These are phyloP conservation scores for Ia io DNA, from an alignment of 2,113 vertebrate genomes.

Conservation along the genomic window DNA sequence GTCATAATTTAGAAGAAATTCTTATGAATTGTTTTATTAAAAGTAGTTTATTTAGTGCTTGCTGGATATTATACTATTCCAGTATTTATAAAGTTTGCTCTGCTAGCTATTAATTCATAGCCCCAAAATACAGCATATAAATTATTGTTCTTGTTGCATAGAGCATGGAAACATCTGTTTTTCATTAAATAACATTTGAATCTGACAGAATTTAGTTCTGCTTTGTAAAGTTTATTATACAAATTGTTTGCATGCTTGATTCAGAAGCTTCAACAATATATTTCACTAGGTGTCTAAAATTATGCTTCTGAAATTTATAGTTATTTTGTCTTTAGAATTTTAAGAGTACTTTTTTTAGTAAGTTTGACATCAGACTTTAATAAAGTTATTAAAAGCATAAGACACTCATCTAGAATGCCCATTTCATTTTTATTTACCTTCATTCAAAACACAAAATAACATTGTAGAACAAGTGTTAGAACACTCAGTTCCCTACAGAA, in stretches of 20 bases:
- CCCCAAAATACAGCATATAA: neutral
- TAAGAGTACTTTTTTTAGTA: neutral
- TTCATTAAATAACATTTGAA: slow-evolving; percentile 27
- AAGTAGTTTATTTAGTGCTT: neutral
- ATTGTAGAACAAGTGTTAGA: neutral
- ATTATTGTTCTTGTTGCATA: neutral
- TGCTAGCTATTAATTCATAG: slow-evolving; percentile 24
- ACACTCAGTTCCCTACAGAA: neutral
- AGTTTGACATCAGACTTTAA: neutral
- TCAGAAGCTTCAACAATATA: neutral
- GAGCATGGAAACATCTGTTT: neutral
- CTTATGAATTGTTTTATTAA: neutral
- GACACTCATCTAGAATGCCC: neutral
- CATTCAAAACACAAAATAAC: neutral
- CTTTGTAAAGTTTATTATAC: slow-evolving; percentile 24
- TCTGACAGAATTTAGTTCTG: slow-evolving; percentile 30
- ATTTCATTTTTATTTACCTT: neutral
- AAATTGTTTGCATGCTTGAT: neutral
- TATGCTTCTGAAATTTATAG: neutral
- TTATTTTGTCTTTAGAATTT: neutral
- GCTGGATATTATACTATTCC: fast-evolving
- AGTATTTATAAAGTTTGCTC: neutral
- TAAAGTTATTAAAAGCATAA: neutral
- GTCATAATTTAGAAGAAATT: neutral
- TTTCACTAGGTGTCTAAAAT: neutral